phyloP scores from a whole-genome alignment of 2,888 invertebrate genomes.

The Eueremaeus valkanovi region DNA sequence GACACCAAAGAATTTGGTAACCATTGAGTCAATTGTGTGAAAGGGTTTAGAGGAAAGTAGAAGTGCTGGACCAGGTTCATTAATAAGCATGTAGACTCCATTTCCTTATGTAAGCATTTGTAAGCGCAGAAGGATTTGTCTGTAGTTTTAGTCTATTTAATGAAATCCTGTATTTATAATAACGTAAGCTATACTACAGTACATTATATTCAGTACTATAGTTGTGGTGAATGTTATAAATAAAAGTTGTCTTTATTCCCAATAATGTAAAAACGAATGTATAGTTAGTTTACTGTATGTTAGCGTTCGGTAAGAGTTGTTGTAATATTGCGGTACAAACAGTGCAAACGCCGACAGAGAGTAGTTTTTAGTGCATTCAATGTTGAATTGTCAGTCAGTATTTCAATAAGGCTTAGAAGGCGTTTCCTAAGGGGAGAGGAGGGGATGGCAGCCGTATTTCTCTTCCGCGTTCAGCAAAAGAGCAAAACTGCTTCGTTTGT shows the following conservation, averaged over 20 bases:
- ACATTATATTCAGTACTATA: too few relatives aligned
- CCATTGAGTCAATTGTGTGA: too few relatives aligned
- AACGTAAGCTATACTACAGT: too few relatives aligned
- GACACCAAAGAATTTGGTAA: too few relatives aligned
- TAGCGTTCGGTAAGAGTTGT: not conserved
- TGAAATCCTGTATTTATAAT: not conserved
- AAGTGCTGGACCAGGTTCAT: too few relatives aligned
- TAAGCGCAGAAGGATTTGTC: not conserved
- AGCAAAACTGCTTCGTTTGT: not conserved
- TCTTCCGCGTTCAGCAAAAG: slow-evolving; percentile 11
- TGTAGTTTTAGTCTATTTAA: not conserved
- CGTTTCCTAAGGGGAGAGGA: not conserved
- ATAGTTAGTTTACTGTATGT: too few relatives aligned
- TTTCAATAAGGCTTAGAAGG: slow-evolving; percentile 34
- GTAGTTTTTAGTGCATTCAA: not conserved
- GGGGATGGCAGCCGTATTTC: not conserved
- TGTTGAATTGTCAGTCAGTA: slow-evolving; percentile 28
- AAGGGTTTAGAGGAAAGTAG: too few relatives aligned
- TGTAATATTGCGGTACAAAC: slow-evolving; percentile 15
- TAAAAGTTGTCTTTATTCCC: too few relatives aligned
- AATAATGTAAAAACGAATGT: too few relatives aligned
- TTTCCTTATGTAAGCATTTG: too few relatives aligned
- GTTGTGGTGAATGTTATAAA: too few relatives aligned
- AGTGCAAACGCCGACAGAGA: not conserved
- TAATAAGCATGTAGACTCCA: too few relatives aligned